Evolutionary conservation across 1,140 invertebrate genomes (phyloP), one percentile per base, ranked within the genome.

Genomic region (Conus betulinus): DNA sequence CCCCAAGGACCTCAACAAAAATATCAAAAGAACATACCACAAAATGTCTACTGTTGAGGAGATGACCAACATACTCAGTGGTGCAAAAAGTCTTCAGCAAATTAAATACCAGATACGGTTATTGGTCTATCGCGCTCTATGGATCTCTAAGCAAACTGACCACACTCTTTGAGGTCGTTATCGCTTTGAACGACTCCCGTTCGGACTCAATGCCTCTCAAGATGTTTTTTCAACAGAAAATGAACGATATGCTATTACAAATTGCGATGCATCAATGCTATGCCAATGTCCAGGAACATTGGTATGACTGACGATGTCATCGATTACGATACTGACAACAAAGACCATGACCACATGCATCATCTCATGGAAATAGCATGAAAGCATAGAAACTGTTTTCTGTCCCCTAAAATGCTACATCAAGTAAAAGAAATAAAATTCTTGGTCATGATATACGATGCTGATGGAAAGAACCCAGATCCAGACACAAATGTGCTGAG

Each of bases 121-220:
- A 39, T 39, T 39, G 39, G 39, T 39, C 39, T 39, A 39, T 3
- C 39, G 3, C 39, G 39, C 39, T 39, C 39, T 0, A 39, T 39
- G 0, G 39, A 39, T 39, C 39, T 39, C 3, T 39, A 39, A 39
- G 39, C 57, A 93, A 86, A 84, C 89, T 96, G 8, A 94, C 93
- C n/a, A 96, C 96, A 53, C 96, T 96, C 39, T 39, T 39, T 39
- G 39, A 83, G 95, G 93, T n/a, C 87, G 92, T 71, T 95, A 91
- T 84, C 90, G 91, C 78, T 94, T 93, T 89, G 78, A 91, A 27
- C 91, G 94, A 25, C 67, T 74, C 52, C 95, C 95, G 10, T 96
- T 96, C 91, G 94, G 95, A 74, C 88, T 94, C 17, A 83, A 52
- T 39, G 60, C 84, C 39, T 84, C 87, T 76, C 92, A 84, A 25